phyloP scores from a whole-genome alignment of 35 echinoderm and acorn worm species.

The Apostichopus parvimensis region DNA sequence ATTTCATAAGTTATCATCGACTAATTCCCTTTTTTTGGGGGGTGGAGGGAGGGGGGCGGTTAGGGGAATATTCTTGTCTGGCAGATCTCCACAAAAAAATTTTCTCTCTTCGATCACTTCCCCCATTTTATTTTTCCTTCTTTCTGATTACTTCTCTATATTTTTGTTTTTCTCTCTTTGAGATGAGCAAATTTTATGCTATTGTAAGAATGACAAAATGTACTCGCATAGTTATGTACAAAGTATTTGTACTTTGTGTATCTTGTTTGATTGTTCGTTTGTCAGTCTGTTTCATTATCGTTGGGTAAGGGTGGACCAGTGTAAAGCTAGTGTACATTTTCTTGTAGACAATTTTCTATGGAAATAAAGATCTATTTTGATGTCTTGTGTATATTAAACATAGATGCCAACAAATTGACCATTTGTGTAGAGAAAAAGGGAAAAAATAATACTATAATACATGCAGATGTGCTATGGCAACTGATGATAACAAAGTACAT shows the following conservation, averaged over 20 bases:
- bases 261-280: conserved; percentile 11
- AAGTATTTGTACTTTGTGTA: conserved; percentile 13
- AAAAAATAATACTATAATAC: conserved; percentile 55
- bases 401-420: conserved; percentile 62
- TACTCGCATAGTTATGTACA: conserved; percentile 39
- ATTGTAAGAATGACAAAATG: conserved; percentile 29
- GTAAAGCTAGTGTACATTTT: conserved; percentile 64
- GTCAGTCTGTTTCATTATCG: conserved; percentile 35
- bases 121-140: background rate
- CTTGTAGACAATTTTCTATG: conserved; percentile 70
- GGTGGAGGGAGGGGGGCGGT: too few relatives aligned
- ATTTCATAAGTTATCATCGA: too few relatives aligned
- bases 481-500: conserved; percentile 42
- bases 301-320: conserved; percentile 43
- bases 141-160: background rate
- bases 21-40: too few relatives aligned
- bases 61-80: too few relatives aligned
- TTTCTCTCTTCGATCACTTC: background rate
- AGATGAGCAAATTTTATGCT: conserved; percentile 36
- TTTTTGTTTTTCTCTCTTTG: background rate
- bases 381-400: conserved; percentile 70
- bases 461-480: conserved; percentile 63
- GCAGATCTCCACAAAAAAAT: too few relatives aligned
- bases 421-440: conserved; percentile 59
- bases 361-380: conserved; percentile 65